Conservation (phyloP, 2,888 invertebrate species). For the Agrotis puta region DNA sequence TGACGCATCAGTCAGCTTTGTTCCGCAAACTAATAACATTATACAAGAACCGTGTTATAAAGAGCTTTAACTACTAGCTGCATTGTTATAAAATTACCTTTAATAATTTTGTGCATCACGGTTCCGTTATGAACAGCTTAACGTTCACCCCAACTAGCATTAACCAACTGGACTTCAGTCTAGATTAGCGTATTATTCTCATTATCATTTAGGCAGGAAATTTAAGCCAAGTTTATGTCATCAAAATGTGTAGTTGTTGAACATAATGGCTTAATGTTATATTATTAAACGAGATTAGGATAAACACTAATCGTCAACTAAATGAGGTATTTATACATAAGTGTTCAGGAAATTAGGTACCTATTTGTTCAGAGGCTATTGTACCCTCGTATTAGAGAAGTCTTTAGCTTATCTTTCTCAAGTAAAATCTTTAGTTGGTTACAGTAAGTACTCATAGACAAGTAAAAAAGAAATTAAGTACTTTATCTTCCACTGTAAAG, state of each 20-base stretch:
- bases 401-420: neutral
- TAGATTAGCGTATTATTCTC: constrained; percentile 45
- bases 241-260: constrained; percentile 31
- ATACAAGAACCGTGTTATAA: constrained; percentile 8
- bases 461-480: constrained; percentile 9
- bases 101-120: constrained; percentile 32
- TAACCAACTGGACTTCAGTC: constrained; percentile 23
- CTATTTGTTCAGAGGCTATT: constrained; percentile 1
- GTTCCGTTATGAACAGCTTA: constrained; percentile 21
- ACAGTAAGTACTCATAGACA: neutral
- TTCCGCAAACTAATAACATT: constrained; percentile 42
- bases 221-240: constrained; percentile 41
- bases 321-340: neutral
- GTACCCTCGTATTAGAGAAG: constrained; percentile 1
- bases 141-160: constrained; percentile 17
- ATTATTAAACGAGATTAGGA: neutral
- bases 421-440: neutral
- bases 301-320: constrained; percentile 1
- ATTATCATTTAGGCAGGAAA: constrained; percentile 45
- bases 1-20: constrained; percentile 38
- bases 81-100: constrained; percentile 36
- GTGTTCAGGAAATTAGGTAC: constrained; percentile 4
- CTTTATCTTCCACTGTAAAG: neutral
- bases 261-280: constrained; percentile 12
- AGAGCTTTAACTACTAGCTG: constrained; percentile 23